Conservation (phyloP, 2,113 vertebrate species). For the Bubalus kerabau region DNA sequence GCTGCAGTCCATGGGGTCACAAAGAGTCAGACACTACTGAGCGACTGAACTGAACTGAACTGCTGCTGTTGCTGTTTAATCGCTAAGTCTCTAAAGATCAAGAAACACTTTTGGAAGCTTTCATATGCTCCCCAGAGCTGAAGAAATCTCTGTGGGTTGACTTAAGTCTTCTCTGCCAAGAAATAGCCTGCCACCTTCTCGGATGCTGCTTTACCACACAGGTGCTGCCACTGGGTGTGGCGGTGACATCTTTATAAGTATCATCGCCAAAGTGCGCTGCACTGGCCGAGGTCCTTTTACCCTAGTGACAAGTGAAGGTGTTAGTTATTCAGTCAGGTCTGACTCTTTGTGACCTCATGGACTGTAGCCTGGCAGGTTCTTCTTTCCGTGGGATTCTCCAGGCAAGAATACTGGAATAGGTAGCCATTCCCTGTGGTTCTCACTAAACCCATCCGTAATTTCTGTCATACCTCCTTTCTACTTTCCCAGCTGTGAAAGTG, state of each 20-base stretch:
- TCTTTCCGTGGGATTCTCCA: not conserved
- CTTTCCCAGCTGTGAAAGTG: not conserved
- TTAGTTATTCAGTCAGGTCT: not conserved
- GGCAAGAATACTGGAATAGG: not conserved
- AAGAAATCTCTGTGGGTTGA: not conserved
- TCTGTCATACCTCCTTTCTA: not conserved
- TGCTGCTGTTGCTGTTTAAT: not conserved
- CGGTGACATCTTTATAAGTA: not conserved
- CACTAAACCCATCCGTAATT: not conserved
- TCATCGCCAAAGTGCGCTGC: accelerated
- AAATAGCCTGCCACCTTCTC: not conserved
- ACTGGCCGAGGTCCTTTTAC: not conserved
- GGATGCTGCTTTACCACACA: not conserved
- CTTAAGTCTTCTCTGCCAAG: not conserved
- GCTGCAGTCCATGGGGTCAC: not conserved
- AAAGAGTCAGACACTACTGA: not conserved
- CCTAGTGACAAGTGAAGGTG: not conserved
- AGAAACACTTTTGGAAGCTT: not conserved
- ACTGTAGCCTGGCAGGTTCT: not conserved
- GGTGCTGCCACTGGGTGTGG: not conserved
- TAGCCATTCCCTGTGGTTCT: not conserved
- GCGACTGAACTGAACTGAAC: not conserved
- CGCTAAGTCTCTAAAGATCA: not conserved
- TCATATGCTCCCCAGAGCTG: not conserved
- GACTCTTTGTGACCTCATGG: not conserved